Evolutionary conservation across 2,113 vertebrate genomes (phyloP).

Genomic region (Acrocephalus arundinaceus): DNA sequence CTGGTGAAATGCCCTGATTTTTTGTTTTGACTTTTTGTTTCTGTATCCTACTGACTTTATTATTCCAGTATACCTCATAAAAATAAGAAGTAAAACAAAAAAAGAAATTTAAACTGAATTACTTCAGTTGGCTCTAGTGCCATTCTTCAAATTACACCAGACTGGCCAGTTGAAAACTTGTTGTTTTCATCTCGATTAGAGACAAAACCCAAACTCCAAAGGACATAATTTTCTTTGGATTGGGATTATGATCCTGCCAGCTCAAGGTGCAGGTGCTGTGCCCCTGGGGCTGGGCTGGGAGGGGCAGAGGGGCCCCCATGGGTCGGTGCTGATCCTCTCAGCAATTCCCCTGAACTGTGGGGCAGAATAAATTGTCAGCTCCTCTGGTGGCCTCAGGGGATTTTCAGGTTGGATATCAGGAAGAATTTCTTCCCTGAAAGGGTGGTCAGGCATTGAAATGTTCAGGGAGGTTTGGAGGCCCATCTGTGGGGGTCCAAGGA

Average conservation of each 20-base stretch:
- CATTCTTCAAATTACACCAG: background rate
- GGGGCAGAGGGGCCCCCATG: background rate
- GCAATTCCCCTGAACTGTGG: background rate
- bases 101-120: background rate
- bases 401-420: fast-evolving
- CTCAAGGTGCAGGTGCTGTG: background rate
- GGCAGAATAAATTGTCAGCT: background rate
- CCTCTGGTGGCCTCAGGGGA: background rate
- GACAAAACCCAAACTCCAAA: background rate
- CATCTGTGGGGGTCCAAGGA: background rate
- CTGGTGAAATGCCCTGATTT: slow-evolving; percentile 15
- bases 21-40: slow-evolving; percentile 58
- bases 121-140: background rate
- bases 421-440: background rate
- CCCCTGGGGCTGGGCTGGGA: background rate
- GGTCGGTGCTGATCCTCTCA: background rate
- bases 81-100: slow-evolving; percentile 1
- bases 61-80: slow-evolving; percentile 27
- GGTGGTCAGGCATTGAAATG: background rate
- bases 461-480: background rate
- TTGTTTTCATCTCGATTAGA: background rate
- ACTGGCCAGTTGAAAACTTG: background rate
- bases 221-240: background rate
- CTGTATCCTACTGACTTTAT: slow-evolving; percentile 47
- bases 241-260: background rate